Evolutionary conservation across 2,888 invertebrate genomes (phyloP).

Genomic region (Bombylius discolor): DNA sequence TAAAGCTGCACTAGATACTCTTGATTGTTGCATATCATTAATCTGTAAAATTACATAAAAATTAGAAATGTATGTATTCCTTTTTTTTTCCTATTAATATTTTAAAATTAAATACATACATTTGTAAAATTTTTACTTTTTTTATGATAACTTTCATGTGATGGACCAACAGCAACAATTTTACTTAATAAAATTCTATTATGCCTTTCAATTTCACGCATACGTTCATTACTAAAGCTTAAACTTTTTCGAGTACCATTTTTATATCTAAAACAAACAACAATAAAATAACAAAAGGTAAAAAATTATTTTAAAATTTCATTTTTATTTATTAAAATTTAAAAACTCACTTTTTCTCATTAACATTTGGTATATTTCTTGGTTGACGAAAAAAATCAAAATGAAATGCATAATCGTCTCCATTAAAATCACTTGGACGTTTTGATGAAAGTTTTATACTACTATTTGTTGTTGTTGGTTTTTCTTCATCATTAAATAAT

Average conservation of each 20-base stretch:
- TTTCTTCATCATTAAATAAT: background rate
- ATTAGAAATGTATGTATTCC: no score
- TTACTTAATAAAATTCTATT: constrained; percentile 46
- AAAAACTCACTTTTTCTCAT: constrained; percentile 14
- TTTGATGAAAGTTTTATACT: constrained; percentile 16
- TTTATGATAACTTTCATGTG: constrained; percentile 6
- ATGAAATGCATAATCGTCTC: constrained; percentile 23
- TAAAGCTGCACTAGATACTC: constrained; percentile 39
- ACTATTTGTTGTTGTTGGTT: background rate
- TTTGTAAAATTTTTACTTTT: background rate
- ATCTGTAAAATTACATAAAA: background rate
- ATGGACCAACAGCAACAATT: constrained; percentile 39
- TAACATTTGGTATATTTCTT: background rate
- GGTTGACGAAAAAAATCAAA: constrained; percentile 16
- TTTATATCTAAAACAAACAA: constrained; percentile 1
- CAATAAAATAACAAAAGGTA: background rate
- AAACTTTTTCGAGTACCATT: constrained; percentile 12
- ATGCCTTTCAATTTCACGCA: constrained; percentile 47
- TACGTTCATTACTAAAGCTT: constrained; percentile 44
- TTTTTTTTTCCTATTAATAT: background rate
- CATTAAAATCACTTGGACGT: constrained; percentile 23
- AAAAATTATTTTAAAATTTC: background rate
- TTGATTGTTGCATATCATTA: constrained; percentile 16
- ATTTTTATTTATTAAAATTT: background rate
- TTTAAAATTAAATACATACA: background rate